phyloP scores from a whole-genome alignment of 2,113 vertebrate genomes.

The Oxygymnocypris stewartii region DNA sequence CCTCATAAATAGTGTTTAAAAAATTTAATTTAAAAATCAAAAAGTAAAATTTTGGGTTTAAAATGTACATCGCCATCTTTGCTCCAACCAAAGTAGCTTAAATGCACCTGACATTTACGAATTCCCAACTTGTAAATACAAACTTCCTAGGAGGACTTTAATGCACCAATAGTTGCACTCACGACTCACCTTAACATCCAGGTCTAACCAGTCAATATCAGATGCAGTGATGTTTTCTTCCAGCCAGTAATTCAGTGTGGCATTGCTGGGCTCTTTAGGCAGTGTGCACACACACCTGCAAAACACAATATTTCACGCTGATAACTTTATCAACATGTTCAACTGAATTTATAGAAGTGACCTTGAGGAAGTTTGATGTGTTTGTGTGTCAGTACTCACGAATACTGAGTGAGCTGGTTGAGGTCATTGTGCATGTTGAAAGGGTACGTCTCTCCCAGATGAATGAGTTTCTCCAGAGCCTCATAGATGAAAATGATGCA shows the following conservation, averaged over 20 bases:
- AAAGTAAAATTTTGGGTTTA: neutral
- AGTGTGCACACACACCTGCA: slow-evolving; percentile 88
- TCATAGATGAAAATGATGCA: slow-evolving; percentile 99
- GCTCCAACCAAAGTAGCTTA: neutral
- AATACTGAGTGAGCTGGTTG: slow-evolving; percentile 92
- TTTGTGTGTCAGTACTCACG: slow-evolving; percentile 77
- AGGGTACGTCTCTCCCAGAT: slow-evolving; percentile 92
- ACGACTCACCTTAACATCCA: slow-evolving; percentile 84
- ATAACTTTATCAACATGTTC: neutral
- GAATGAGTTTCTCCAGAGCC: slow-evolving; percentile 95
- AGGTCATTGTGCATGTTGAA: slow-evolving; percentile 97
- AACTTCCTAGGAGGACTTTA: neutral
- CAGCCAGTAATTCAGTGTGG: slow-evolving; percentile 84
- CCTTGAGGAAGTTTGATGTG: neutral
- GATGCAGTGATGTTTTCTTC: slow-evolving; percentile 86
- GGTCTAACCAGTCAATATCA: slow-evolving; percentile 85
- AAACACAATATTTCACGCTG: neutral
- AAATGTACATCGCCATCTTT: neutral
- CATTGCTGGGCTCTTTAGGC: slow-evolving; percentile 88
- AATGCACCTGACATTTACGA: neutral
- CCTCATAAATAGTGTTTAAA: too few species aligned
- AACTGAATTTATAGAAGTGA: neutral
- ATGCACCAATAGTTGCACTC: slow-evolving; percentile 29
- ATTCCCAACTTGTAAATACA: neutral
- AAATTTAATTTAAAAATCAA: neutral